These are phyloP conservation scores for Habropoda laboriosa DNA, from an alignment of 1,140 invertebrate species.

Conservation along the genomic window DNA sequence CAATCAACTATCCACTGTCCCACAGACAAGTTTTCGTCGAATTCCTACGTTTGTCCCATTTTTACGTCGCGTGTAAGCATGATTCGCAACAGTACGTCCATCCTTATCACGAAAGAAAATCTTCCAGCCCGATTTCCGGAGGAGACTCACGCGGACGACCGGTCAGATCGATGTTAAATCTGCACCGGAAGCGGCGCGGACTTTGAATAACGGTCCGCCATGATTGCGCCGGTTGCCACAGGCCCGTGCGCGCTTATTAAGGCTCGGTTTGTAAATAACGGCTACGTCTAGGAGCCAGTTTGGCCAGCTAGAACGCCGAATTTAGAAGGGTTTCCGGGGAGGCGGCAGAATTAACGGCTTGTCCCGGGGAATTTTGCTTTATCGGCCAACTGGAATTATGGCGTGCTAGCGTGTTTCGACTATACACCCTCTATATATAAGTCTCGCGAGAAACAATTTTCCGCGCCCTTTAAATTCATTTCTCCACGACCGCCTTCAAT, in stretches of 20 bases:
- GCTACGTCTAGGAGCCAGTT: constrained; percentile 8
- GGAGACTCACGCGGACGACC: not conserved
- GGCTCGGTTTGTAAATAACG: constrained; percentile 56
- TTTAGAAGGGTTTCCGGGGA: constrained; percentile 42
- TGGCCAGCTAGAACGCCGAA: constrained; percentile 46
- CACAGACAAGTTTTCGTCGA: no score
- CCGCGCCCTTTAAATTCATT: constrained; percentile 20
- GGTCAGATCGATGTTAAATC: constrained; percentile 7
- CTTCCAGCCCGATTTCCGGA: no score
- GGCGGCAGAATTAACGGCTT: constrained; percentile 49
- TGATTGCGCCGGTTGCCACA: constrained; percentile 20
- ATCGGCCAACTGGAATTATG: constrained; percentile 28
- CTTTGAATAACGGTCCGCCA: constrained; percentile 51
- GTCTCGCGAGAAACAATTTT: constrained; percentile 1
- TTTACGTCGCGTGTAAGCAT: no score
- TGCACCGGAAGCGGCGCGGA: constrained; percentile 28
- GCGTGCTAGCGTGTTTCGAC: constrained; percentile 9
- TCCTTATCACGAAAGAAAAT: no score
- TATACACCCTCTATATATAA: no score
- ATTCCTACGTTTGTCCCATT: no score
- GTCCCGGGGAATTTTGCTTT: constrained; percentile 55
- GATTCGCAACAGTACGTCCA: no score
- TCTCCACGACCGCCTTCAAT: not conserved
- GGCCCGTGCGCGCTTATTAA: constrained; percentile 50
- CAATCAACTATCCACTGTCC: no score